These are phyloP conservation scores for Holcopasites calliopsidis DNA, from an alignment of 1,140 invertebrate species.

Conservation along the genomic window DNA sequence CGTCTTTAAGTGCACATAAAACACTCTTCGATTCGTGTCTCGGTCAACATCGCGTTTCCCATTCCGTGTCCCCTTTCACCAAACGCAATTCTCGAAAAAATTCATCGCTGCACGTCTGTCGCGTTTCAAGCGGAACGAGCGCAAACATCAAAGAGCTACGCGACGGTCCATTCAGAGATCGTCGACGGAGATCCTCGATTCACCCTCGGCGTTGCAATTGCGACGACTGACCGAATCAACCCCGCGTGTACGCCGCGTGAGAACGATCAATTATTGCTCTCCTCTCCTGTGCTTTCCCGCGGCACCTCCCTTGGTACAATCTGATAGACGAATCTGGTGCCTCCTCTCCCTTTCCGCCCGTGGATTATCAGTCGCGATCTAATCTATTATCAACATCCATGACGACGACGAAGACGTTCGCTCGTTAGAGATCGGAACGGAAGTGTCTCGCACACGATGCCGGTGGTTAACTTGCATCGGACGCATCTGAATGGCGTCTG, in stretches of 20 bases:
- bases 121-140: neutral
- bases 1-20: slow-evolving; percentile 8
- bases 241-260: neutral
- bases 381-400: neutral
- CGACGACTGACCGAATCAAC: too few species aligned
- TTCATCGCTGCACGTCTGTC: slow-evolving; percentile 6
- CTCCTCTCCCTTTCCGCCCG: too few species aligned
- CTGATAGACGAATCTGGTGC: too few species aligned
- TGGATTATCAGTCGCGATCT: too few species aligned
- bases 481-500: slow-evolving; percentile 76
- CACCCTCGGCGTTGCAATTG: too few species aligned
- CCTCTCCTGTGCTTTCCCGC: too few species aligned
- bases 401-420: neutral
- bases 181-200: neutral
- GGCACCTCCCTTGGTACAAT: too few species aligned
- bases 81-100: slow-evolving; percentile 11
- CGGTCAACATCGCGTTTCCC: neutral
- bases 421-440: neutral
- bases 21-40: neutral
- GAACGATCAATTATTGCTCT: too few species aligned
- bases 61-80: neutral
- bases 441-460: slow-evolving; percentile 26
- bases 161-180: slow-evolving; percentile 9
- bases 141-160: neutral
- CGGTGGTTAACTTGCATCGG: slow-evolving; percentile 62